Evolutionary conservation across 2,113 vertebrate species (phyloP), one percentile per base, ranked within the genome.

Genomic region (Solea solea): DNA sequence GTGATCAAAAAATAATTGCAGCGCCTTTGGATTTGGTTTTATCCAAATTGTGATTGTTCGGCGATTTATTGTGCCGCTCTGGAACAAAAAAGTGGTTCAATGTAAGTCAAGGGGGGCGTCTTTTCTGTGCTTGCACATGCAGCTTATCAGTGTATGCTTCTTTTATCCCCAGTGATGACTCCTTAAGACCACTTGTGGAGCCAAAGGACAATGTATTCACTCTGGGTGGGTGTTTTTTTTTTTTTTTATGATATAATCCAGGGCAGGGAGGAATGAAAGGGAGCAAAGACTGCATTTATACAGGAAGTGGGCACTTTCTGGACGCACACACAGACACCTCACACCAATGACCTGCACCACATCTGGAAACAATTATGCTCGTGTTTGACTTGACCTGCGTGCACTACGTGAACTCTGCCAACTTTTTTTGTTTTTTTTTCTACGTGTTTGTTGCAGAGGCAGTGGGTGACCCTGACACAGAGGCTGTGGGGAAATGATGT

Each of bases 281-380:
- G 93, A 94, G 93, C 63, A 88, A 73, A 90, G 93, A 74, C 93
- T 94, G 94, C 78, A 96, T 96, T 96, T 94, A 95, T 94, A 96
- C 95, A 97, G 96, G 96, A 98, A 97, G 94, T 89, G 81, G 94
- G 92, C 89, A 96, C 95, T 98, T 96, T 97, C 94, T 94, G 91
- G 89, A 67, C 51, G 75, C 74, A 74, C 74, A 75, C 83, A 78
- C 70, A 85, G 50, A 85, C 84, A 87, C 77, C 83, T 87, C 89
- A 82, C 84, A 89, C 79, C 78, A n/a, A 27, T 68, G 90, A 88
- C 95, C 93, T 93, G 90, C 82, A 94, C 93, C 94, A 93, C 95
- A 95, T 96, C 96, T 98, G 97, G 96, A 96, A 97, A 95, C 95
- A 95, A 97, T 98, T 97, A 96, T 86, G 90, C 88, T 91, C 93